Evolutionary conservation across 2,113 vertebrate genomes (phyloP), one percentile per base, ranked within the genome.

Genomic region (Urocynchramus pylzowi): DNA sequence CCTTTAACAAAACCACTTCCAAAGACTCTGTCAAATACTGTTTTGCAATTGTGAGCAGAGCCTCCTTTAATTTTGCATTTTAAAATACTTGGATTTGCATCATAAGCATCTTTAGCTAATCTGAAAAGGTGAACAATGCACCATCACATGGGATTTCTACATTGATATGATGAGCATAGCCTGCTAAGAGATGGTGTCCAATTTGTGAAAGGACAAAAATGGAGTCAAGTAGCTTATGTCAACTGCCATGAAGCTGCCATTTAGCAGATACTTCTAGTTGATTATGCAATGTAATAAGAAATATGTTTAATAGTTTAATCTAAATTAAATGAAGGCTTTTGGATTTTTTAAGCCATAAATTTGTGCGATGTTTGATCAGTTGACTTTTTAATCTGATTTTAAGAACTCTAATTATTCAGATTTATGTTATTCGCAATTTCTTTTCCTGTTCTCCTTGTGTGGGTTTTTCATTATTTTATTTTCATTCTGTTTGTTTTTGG

Each of bases 401-500:
- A 93, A 96, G 39, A 78, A 50, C 87, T 92, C 86, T 96, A 86
- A 87, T 95, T 86, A 87, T 78, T 97, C 54, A 89, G 87, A 91
- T 89, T 86, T 90, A 44, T 96, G 71, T 96, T 92, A 56, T 69
- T 76, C 54, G 37, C 56, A 50, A 54, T 83, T 96, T 97, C 76
- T 95, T 82, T 84, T 91, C 41, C 90, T 84, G 39, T 84, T 96
- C 76, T 92, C 69, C 80, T 94, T 92, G 50, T 95, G 17, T 79
- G 92, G 81, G 82, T 96, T 97, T 93, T 92, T 97, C 95, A 91
- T 95, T 95, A 73, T 92, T 94, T 97, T 89, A 90, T 94, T 95
- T 97, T 93, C 93, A 91, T 95, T 96, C 94, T 97, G 47, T 97
- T 96, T 94, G 79, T 91, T 95, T 97, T 90, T 93, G 95, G 91